phyloP scores from a whole-genome alignment of 1,140 invertebrate genomes.

The Listronotus oregonensis region DNA sequence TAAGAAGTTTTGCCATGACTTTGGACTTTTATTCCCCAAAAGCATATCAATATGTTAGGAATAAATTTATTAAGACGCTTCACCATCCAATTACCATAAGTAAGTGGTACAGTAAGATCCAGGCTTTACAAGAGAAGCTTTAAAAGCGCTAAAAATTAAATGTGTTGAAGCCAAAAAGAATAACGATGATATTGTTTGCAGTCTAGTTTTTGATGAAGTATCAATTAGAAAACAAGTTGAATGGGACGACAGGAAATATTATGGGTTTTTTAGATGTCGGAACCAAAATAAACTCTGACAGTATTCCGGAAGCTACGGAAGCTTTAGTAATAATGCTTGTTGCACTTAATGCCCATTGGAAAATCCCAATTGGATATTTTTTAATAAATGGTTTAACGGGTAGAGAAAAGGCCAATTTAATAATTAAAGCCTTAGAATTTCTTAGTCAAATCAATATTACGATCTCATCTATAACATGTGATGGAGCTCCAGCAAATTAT shows the following conservation, averaged over 20 bases:
- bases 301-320: conserved; percentile 47
- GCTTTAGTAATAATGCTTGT: conserved; percentile 51
- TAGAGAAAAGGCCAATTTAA: conserved; percentile 38
- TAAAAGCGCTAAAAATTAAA: not conserved
- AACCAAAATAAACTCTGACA: conserved; percentile 40
- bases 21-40: conserved; percentile 31
- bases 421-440: conserved; percentile 40
- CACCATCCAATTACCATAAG: conserved; percentile 27
- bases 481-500: conserved; percentile 47
- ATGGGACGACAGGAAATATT: conserved; percentile 42
- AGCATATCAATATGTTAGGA: conserved; percentile 32
- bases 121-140: not conserved
- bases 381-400: no score
- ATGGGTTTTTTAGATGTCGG: conserved; percentile 48
- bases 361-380: conserved; percentile 45
- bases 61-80: conserved; percentile 14
- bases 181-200: no score
- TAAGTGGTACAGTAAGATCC: conserved; percentile 5
- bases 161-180: no score
- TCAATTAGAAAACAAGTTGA: conserved; percentile 49
- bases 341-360: conserved; percentile 46
- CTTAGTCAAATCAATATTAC: conserved; percentile 39
- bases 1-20: conserved; percentile 31
- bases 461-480: conserved; percentile 48
- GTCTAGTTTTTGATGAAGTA: conserved; percentile 48